A percentile compares a stretch with the other conserved stretches of the same genome.
Conservation (phyloP, 2,113 vertebrate genomes). For the Phainopepla nitens region DNA sequence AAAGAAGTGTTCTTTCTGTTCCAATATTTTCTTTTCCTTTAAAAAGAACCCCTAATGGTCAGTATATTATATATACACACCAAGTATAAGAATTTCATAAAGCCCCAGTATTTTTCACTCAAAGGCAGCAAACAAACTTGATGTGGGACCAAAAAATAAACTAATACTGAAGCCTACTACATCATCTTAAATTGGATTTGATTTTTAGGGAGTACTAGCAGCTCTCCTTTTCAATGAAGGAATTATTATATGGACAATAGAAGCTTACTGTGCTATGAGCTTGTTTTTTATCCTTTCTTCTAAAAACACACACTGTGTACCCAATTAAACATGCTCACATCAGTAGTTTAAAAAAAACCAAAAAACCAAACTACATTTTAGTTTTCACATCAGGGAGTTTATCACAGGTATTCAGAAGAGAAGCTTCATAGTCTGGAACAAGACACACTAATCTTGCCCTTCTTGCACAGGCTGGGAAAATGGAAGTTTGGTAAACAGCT, state of each 20-base stretch:
- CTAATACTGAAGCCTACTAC: neutral
- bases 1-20: neutral
- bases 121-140: neutral
- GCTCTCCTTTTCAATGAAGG: neutral
- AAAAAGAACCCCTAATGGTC: accelerated
- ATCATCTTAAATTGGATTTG: neutral
- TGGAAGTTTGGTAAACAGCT: neutral
- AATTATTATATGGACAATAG: neutral
- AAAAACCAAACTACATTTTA: neutral
- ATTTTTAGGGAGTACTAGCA: neutral
- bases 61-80: neutral
- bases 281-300: neutral
- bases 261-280: neutral
- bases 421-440: neutral
- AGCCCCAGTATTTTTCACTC: neutral
- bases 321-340: neutral
- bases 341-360: neutral
- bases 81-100: neutral
- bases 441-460: neutral
- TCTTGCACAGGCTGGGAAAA: neutral
- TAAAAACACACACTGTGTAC: neutral
- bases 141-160: neutral
- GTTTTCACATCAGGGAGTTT: neutral
- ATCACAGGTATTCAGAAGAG: neutral
- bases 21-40: neutral